Evolutionary conservation across 2,797 vertebrate species (phyloP).

Genomic region (Paratrypauchen microcephalus): DNA sequence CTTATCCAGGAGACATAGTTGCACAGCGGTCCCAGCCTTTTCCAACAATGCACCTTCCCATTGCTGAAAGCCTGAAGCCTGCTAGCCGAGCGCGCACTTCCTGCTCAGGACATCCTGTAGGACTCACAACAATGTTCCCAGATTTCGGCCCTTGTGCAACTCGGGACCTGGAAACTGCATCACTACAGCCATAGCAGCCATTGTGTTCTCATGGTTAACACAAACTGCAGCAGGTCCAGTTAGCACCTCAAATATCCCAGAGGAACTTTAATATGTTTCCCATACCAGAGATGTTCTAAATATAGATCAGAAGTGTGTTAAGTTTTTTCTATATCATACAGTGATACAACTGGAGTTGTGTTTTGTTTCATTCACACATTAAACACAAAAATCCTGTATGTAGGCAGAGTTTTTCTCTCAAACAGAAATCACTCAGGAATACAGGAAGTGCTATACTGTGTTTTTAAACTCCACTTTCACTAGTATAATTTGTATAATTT

Average conservation of each 20-base stretch:
- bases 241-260: constrained; percentile 27
- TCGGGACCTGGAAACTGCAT: constrained; percentile 76
- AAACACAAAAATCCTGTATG: too few relatives aligned
- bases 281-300: not conserved
- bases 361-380: too few relatives aligned
- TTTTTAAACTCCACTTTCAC: too few relatives aligned
- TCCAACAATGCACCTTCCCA: constrained; percentile 54
- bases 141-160: constrained; percentile 68
- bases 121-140: constrained; percentile 90
- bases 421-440: too few relatives aligned
- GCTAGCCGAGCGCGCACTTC: constrained; percentile 72
- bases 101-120: constrained; percentile 99
- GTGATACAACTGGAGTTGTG: too few relatives aligned
- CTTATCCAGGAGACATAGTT: constrained; percentile 33
- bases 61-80: constrained; percentile 60
- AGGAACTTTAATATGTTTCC: not conserved
- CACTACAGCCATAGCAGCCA: constrained; percentile 53
- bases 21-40: constrained; percentile 45
- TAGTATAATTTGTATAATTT: too few relatives aligned
- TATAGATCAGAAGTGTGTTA: not conserved
- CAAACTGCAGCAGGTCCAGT: constrained; percentile 23
- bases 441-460: too few relatives aligned
- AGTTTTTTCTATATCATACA: not conserved
- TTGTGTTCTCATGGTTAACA: constrained; percentile 57
- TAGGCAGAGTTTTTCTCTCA: too few relatives aligned